Evolutionary conservation across 2,888 invertebrate genomes (phyloP).

Genomic region (Philonicus albiceps): DNA sequence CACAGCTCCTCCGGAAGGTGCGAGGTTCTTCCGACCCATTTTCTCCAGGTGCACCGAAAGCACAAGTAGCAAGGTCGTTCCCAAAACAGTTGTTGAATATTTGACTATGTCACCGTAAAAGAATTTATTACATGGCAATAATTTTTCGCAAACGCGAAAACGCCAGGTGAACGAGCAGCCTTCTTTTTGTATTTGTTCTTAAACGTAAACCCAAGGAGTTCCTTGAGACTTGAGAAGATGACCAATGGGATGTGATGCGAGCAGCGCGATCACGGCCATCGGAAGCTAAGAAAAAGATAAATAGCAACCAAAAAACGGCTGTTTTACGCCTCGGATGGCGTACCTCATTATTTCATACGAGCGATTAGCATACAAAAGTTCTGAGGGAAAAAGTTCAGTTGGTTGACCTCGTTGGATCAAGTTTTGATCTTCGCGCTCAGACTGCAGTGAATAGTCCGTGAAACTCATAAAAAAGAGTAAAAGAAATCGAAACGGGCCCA

Average conservation of each 20-base stretch:
- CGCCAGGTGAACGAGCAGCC: neutral
- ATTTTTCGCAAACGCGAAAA: neutral
- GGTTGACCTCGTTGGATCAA: neutral
- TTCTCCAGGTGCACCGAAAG: neutral
- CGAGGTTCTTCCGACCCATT: neutral
- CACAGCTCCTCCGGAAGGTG: neutral
- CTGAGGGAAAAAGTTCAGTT: constrained; percentile 12
- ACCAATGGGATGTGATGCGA: neutral
- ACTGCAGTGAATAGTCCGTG: neutral
- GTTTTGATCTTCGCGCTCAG: neutral
- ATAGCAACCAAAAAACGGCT: neutral
- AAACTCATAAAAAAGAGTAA: neutral
- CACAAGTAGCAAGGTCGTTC: neutral
- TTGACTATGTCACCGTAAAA: constrained; percentile 11
- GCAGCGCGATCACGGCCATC: neutral
- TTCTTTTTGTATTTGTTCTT: neutral
- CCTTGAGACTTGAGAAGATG: neutral
- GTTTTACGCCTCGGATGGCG: neutral
- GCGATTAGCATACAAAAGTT: constrained; percentile 29
- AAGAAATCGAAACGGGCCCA: neutral
- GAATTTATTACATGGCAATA: constrained; percentile 8
- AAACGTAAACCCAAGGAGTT: neutral
- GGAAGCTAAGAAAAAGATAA: neutral
- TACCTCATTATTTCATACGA: neutral
- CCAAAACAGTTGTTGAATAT: constrained; percentile 18